These are phyloP conservation scores for Prenolepis imparis DNA, from an alignment of 2,888 invertebrate species.

Conservation along the genomic window DNA sequence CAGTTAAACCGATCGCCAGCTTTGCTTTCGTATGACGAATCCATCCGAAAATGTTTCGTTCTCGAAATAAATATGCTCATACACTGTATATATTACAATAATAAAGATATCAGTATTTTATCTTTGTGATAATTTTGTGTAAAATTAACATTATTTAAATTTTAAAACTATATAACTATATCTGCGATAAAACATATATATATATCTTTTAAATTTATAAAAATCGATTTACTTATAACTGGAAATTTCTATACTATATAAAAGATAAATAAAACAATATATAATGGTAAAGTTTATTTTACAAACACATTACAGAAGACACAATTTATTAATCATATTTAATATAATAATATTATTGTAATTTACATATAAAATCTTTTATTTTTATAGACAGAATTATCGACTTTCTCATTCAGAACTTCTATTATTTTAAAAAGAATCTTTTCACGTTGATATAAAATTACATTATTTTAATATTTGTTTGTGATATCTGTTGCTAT, in stretches of 20 bases:
- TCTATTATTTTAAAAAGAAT: not conserved
- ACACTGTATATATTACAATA: slow-evolving; percentile 80
- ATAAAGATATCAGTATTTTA: slow-evolving; percentile 78
- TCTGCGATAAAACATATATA: not conserved
- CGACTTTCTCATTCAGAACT: not conserved
- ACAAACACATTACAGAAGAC: not conserved
- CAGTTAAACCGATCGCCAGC: slow-evolving; percentile 2
- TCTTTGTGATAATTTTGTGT: not conserved
- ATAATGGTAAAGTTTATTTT: not conserved
- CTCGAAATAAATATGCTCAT: slow-evolving; percentile 78
- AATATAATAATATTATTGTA: no score
- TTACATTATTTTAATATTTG: not conserved
- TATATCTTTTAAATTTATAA: not conserved
- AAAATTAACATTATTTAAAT: not conserved
- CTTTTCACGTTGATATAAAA: not conserved
- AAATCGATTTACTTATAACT: not conserved
- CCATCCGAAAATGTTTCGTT: slow-evolving; percentile 80
- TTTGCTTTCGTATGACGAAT: slow-evolving; percentile 38
- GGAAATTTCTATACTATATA: not conserved
- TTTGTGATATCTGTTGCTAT: not conserved
- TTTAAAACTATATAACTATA: not conserved
- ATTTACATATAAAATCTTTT: not conserved
- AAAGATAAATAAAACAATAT: slow-evolving; percentile 3
- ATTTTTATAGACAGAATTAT: not conserved
- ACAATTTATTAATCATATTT: not conserved